These are phyloP conservation scores for Zoanthus solanderi DNA, from an alignment of 92 coral and sea anemone genomes.

Conservation along the genomic window DNA sequence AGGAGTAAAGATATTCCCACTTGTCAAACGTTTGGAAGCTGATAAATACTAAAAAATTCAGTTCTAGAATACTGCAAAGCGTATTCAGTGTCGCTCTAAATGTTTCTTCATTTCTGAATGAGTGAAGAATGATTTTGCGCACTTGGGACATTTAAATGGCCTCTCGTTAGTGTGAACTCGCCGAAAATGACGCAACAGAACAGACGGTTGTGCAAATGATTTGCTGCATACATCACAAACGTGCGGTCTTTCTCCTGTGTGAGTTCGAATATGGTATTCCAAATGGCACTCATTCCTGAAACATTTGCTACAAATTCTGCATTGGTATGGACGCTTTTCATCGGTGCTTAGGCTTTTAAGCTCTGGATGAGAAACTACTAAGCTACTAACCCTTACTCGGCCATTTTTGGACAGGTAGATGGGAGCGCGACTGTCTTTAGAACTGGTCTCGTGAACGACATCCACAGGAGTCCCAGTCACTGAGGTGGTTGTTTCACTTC, in stretches of 20 bases:
- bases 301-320: constrained; percentile 36
- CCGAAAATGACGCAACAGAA: constrained; percentile 40
- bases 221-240: constrained; percentile 32
- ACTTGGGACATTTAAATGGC: constrained; percentile 38
- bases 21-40: not conserved
- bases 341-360: constrained; percentile 22
- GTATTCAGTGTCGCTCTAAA: constrained; percentile 34
- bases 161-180: constrained; percentile 43
- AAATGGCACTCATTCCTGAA: constrained; percentile 43
- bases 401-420: not conserved
- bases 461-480: not conserved
- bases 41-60: not conserved
- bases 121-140: constrained; percentile 33
- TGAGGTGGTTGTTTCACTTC: not conserved
- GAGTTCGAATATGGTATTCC: constrained; percentile 47
- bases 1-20: not conserved
- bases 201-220: constrained; percentile 42
- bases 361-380: constrained; percentile 26
- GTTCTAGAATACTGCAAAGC: not conserved
- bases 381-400: not conserved
- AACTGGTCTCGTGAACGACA: not conserved
- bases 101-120: constrained; percentile 46
- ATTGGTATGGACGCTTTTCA: constrained; percentile 34
- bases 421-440: not conserved
- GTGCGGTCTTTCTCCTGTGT: constrained; percentile 49